Conservation (phyloP, 2,113 vertebrate species). For the Scartelaos histophorus region DNA sequence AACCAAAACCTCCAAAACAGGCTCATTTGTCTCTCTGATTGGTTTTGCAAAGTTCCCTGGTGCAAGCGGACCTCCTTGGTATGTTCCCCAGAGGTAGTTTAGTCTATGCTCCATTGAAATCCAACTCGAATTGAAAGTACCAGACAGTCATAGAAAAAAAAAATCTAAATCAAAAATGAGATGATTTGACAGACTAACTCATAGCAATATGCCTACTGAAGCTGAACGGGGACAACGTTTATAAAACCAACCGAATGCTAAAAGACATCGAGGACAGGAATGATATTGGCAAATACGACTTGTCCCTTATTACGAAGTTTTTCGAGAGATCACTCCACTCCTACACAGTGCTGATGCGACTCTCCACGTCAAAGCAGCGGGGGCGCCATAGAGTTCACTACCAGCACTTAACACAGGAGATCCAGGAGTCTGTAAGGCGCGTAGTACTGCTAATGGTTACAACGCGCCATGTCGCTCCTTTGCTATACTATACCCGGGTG, state of each 20-base stretch:
- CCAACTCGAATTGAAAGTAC: not conserved
- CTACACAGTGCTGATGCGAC: constrained; percentile 45
- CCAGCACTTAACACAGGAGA: constrained; percentile 39
- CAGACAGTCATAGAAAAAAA: not conserved
- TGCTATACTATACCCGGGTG: constrained; percentile 86
- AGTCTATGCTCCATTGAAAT: constrained; percentile 5
- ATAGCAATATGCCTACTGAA: constrained; percentile 41
- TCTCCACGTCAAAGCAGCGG: constrained; percentile 62
- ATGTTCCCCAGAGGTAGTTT: not conserved
- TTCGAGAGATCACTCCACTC: constrained; percentile 40
- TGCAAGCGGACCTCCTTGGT: not conserved
- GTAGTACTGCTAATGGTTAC: constrained; percentile 12
- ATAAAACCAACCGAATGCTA: constrained; percentile 47
- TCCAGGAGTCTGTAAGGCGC: constrained; percentile 28
- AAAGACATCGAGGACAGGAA: constrained; percentile 46
- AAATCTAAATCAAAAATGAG: not conserved
- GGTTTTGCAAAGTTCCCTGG: not conserved
- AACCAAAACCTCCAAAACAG: not conserved
- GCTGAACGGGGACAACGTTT: constrained; percentile 27
- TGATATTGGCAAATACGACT: constrained; percentile 34
- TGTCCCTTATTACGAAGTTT: constrained; percentile 36
- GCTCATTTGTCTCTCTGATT: not conserved
- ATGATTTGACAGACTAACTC: constrained; percentile 12
- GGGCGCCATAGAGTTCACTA: constrained; percentile 42
- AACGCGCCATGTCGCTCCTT: constrained; percentile 22